phyloP scores from a whole-genome alignment of 35 echinoderm and acorn worm species.

The Holothuria glaberrima region DNA sequence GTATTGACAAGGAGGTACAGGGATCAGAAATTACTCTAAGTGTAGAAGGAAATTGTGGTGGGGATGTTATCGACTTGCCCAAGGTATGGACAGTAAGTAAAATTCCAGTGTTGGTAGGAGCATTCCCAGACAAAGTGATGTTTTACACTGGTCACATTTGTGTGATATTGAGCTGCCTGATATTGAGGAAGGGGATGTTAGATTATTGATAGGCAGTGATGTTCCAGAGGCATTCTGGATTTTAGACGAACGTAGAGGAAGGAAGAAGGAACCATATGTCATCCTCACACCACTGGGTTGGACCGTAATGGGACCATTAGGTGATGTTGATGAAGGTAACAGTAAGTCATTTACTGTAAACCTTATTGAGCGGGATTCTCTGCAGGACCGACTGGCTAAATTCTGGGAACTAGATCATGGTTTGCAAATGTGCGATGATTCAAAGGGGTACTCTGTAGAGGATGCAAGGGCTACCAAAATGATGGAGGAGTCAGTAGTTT shows the following conservation, averaged over 20 bases:
- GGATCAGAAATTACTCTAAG: background rate
- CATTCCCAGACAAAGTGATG: conserved; percentile 38
- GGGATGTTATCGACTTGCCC: conserved; percentile 29
- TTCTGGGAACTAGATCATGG: conserved; percentile 32
- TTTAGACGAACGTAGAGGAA: conserved; percentile 11
- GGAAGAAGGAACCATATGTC: conserved; percentile 59
- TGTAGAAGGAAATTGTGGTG: background rate
- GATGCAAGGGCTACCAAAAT: conserved; percentile 37
- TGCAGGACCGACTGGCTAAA: conserved; percentile 1
- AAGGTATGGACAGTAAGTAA: conserved; percentile 53
- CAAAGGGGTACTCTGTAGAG: background rate
- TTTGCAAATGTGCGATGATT: background rate
- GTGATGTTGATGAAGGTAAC: background rate
- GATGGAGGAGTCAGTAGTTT: background rate
- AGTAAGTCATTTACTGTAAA: conserved; percentile 30
- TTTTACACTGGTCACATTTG: conserved; percentile 47
- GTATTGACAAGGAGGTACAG: background rate
- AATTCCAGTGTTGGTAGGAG: conserved; percentile 5
- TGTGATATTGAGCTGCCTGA: conserved; percentile 25
- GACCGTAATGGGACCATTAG: conserved; percentile 17
- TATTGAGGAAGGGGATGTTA: conserved; percentile 16
- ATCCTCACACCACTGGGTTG: conserved; percentile 48
- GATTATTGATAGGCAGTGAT: conserved; percentile 29
- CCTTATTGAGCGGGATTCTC: conserved; percentile 6
- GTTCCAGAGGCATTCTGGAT: conserved; percentile 8